Base-by-base conservation (phyloP, 2,797 vertebrate genomes). In the Pipistrellus kuhlii region DNA sequence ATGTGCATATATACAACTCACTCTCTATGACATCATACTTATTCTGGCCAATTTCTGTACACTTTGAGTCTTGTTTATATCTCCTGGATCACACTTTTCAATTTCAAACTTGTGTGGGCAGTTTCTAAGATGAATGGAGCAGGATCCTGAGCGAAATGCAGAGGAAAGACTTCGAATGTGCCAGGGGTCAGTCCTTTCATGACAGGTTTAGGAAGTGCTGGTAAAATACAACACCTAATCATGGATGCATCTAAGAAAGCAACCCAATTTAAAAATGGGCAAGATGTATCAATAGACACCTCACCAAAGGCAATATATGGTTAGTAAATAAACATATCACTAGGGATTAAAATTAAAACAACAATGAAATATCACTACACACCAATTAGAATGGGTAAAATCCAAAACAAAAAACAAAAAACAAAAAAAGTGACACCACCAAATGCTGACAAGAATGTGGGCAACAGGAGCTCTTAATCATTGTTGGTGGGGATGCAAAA, bases 21-120 rank as follows among this genome's bases (percentile, higher is more conserved):
- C 35, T 68, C 8, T 44, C 25, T 44, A 13, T 6, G 23, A 17
- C 20, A 66, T 5, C 13, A 46, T 73, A 82, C 3, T 12, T 85
- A 62, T 72, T 90, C 38, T 66, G 51, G 48, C 55, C 77, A 53
- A 64, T 69, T 94, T 95, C 51, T 91, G 11, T 53, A 23, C 5
- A 71, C 32, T 64, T 62, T 3, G 15, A 21, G 9, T 62, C 15
- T 35, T 91, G 32, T 20, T 27, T 83, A 32, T 6, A 71, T 20
- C 5, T n/a, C 4, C 8, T n/a, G 25, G 48, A 64, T 86, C 35
- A 38, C 17, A 88, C 25, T 59, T 59, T 59, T 5, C 25, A 59
- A 59, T 62, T 62, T 62, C 27, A 30, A 62, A 62, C 13, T 62
- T 14, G 51, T n/a, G 83, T 4, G 69, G 38, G 68, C 38, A 44